These are phyloP conservation scores for Alexandromys fortis DNA, from an alignment of 2,113 vertebrate species.

Conservation along the genomic window DNA sequence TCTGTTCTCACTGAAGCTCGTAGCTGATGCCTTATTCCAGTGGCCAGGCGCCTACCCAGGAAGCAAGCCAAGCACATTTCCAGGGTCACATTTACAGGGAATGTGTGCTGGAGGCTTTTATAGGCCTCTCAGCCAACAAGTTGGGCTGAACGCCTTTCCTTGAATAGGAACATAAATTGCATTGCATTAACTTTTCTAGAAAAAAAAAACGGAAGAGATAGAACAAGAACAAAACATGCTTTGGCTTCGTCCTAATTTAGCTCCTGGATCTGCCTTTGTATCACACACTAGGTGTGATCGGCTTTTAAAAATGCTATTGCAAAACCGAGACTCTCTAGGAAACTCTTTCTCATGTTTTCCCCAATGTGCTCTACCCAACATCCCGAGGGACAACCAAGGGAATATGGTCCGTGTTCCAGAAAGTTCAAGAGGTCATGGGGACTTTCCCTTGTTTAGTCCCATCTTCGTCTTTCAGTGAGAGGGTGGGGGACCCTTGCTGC, in stretches of 20 bases:
- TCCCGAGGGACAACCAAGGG: neutral
- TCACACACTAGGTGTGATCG: neutral
- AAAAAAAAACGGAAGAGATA: neutral
- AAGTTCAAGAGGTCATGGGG: neutral
- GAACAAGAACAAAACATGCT: neutral
- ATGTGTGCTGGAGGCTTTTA: neutral
- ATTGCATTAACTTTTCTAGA: neutral
- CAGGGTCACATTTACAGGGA: neutral
- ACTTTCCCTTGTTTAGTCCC: neutral
- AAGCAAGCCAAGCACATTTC: neutral
- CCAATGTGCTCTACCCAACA: neutral
- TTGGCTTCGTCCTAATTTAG: neutral
- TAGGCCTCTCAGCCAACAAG: neutral
- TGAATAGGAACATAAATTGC: conserved; percentile 32
- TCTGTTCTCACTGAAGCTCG: fast-evolving
- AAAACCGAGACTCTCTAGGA: conserved; percentile 20
- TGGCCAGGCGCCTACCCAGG: neutral
- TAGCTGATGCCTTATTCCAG: too few relatives aligned
- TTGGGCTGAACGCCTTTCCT: neutral
- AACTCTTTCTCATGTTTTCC: neutral
- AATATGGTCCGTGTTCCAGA: neutral
- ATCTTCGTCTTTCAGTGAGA: too few relatives aligned
- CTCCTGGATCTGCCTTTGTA: conserved; percentile 30
- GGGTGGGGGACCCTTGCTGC: too few relatives aligned
- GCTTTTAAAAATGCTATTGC: neutral